phyloP scores from a whole-genome alignment of 2,888 invertebrate species.

The Sarcophaga carnaria region DNA sequence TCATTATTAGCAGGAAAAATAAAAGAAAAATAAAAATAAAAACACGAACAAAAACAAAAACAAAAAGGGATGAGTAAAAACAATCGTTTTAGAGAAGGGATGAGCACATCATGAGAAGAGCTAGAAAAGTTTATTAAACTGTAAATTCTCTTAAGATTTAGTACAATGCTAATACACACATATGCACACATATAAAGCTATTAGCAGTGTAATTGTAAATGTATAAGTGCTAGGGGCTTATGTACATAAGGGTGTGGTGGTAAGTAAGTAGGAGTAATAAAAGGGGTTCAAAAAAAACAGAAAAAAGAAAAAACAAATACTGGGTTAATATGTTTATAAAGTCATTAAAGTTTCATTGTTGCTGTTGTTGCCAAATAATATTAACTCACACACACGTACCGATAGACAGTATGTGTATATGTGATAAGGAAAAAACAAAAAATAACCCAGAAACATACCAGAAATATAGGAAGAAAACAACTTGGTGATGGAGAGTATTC shows the following conservation, averaged over 20 bases:
- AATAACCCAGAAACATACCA: background rate
- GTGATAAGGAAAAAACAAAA: background rate
- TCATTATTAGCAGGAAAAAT: too few species aligned
- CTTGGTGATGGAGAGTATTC: slow-evolving; percentile 38
- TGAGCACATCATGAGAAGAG: too few species aligned
- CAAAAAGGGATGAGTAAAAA: slow-evolving; percentile 5
- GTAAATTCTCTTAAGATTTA: slow-evolving; percentile 64
- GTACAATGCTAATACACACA: slow-evolving; percentile 28
- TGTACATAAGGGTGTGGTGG: background rate
- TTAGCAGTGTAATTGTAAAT: slow-evolving; percentile 1
- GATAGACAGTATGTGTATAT: background rate
- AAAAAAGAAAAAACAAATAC: slow-evolving; percentile 25
- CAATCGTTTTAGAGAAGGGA: background rate
- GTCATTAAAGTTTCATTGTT: slow-evolving; percentile 60
- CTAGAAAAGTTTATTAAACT: slow-evolving; percentile 53
- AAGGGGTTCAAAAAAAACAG: slow-evolving; percentile 3
- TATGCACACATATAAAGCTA: too few species aligned
- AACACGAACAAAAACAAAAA: background rate
- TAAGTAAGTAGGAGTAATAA: slow-evolving; percentile 43
- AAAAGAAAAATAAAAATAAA: too few species aligned
- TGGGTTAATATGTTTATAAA: slow-evolving; percentile 69
- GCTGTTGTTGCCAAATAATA: background rate
- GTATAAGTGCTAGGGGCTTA: background rate
- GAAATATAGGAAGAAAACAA: background rate
- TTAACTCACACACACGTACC: background rate